These are phyloP conservation scores for Buceros bicornis DNA, from an alignment of 2,797 vertebrate genomes.

Conservation along the genomic window DNA sequence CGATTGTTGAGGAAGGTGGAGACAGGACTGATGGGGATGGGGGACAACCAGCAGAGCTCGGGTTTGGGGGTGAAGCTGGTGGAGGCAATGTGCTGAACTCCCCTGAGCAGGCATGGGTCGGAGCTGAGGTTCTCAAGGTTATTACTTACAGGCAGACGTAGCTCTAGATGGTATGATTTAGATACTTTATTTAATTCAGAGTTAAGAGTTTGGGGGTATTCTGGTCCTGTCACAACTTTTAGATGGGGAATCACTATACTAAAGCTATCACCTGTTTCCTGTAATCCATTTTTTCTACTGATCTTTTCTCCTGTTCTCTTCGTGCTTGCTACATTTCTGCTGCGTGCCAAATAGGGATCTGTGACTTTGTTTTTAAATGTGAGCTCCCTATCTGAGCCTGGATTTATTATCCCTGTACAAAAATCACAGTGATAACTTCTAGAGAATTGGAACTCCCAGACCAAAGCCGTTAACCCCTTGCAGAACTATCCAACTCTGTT, in stretches of 20 bases:
- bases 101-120: too few relatives aligned
- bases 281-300: constrained; percentile 23
- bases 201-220: too few relatives aligned
- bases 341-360: constrained; percentile 34
- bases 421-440: not conserved
- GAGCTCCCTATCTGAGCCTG: not conserved
- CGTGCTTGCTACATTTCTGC: not conserved
- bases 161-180: too few relatives aligned
- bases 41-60: rapidly evolving
- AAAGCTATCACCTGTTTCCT: constrained; percentile 39
- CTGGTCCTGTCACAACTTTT: not conserved
- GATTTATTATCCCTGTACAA: constrained; percentile 17
- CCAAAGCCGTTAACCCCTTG: not conserved
- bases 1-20: not conserved
- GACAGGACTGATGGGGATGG: not conserved
- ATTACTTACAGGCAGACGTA: too few relatives aligned
- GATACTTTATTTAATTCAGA: too few relatives aligned
- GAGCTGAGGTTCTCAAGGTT: not conserved
- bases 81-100: not conserved
- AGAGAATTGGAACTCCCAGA: not conserved
- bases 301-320: constrained; percentile 50
- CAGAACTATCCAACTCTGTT: not conserved
- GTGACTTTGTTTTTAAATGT: constrained; percentile 49
- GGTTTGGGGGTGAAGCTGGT: not conserved
- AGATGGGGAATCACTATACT: constrained; percentile 34